phyloP scores from a whole-genome alignment of 2,113 vertebrate genomes.

The Thinocorus orbignyianus region DNA sequence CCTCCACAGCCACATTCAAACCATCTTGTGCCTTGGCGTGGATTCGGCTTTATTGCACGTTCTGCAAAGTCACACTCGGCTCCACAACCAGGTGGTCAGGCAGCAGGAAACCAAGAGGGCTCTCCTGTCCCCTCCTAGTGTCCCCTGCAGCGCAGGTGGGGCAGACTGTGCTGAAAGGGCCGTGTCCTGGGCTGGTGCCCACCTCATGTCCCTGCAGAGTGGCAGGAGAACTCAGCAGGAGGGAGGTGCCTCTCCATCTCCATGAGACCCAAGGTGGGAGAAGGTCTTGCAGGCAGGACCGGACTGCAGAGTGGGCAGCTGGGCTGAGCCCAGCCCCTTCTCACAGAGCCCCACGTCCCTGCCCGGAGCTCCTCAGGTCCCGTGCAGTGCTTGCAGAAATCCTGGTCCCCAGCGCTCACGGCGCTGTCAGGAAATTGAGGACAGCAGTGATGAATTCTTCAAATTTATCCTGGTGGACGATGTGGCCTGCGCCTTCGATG shows the following conservation, averaged over 20 bases:
- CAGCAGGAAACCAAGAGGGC: not conserved
- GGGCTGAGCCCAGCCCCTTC: not conserved
- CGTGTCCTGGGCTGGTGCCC: not conserved
- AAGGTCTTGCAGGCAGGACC: not conserved
- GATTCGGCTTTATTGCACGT: constrained; percentile 26
- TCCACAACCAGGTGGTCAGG: not conserved
- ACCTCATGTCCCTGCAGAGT: accelerated
- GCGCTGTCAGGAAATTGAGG: constrained; percentile 79
- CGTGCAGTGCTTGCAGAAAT: not conserved
- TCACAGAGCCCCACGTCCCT: not conserved
- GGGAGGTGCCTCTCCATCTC: not conserved
- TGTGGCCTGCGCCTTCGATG: constrained; percentile 87
- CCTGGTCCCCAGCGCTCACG: not conserved
- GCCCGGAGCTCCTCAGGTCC: not conserved
- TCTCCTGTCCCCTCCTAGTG: not conserved
- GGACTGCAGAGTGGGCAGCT: not conserved
- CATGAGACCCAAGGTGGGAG: not conserved
- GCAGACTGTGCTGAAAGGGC: not conserved
- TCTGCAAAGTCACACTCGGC: not conserved
- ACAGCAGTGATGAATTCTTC: constrained; percentile 87
- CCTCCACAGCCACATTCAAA: not conserved
- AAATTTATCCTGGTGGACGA: constrained; percentile 90
- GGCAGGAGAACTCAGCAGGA: not conserved
- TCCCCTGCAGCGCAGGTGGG: not conserved
- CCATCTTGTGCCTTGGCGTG: not conserved